Evolutionary conservation across 2,888 invertebrate genomes (phyloP), one percentile per base, ranked within the genome.

Genomic region (Plebejus argus): DNA sequence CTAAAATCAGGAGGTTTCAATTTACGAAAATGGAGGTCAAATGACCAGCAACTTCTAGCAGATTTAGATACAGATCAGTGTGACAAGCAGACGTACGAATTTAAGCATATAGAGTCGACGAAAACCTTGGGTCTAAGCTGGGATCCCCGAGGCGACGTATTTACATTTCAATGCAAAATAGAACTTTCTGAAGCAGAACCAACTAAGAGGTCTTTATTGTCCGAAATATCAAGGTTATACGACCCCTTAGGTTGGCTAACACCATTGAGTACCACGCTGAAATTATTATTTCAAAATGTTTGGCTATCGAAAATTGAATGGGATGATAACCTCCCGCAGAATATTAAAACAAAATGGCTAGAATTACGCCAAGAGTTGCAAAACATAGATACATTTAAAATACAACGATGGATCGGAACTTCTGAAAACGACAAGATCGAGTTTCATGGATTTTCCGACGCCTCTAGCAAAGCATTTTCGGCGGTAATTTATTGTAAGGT

Each of bases 1-100:
- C 53, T 80, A 7, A 76, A 78, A 45, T 49, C 78, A 53, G 81
- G 79, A 15, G 80, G 80, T 15, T 79, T 80, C 35, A 78, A 78
- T 45, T 70, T 81, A 20, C 35, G 81, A 49, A 81, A 81, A 53
- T 81, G 79, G 79, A 45, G 76, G 15, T 79, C 78, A 0, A 80
- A 79, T 45, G 33, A 33, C 1, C n/a, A 35, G 45, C 56, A 39
- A 45, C n/a, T n/a, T n/a, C n/a, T n/a, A n/a, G n/a, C n/a, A n/a
- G n/a, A n/a, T n/a, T n/a, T n/a, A n/a, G n/a, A n/a, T n/a, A n/a
- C n/a, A n/a, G n/a, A n/a, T n/a, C n/a, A n/a, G n/a, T n/a, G n/a
- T n/a, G n/a, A n/a, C n/a, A n/a, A n/a, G n/a, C n/a, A n/a, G n/a
- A n/a, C 77, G 77, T 6, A 56, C 56, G 58, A 58, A 58, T 76